Conservation (phyloP, 2,888 invertebrate species). For the Dasysyrphus tricinctus region DNA sequence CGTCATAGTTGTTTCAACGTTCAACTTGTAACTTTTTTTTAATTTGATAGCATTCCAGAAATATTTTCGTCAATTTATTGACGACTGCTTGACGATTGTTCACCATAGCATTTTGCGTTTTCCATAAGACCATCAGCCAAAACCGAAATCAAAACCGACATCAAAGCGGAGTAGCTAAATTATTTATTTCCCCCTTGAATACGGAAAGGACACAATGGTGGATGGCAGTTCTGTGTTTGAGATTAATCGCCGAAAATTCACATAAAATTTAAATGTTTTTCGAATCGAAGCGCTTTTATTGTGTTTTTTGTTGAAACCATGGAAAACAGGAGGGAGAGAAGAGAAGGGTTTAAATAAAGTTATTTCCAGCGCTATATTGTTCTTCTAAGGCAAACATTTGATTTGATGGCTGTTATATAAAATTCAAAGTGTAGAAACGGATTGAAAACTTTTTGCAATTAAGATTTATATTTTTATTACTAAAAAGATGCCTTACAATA, state of each 20-base stretch:
- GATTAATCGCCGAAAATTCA: slow-evolving; percentile 28
- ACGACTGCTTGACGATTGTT: slow-evolving; percentile 22
- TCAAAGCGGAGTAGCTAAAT: slow-evolving; percentile 22
- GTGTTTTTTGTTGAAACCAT: neutral
- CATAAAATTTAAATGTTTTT: slow-evolving; percentile 28
- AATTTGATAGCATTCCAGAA: slow-evolving; percentile 12
- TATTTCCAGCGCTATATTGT: neutral
- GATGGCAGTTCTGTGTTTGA: slow-evolving; percentile 8
- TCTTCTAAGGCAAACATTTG: neutral
- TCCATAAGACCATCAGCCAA: neutral
- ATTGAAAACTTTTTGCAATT: slow-evolving; percentile 8
- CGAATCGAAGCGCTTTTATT: slow-evolving; percentile 16
- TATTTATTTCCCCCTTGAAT: slow-evolving; percentile 12
- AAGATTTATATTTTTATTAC: neutral
- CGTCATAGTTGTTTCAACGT: slow-evolving; percentile 46
- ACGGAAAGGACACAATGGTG: neutral
- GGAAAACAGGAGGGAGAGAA: neutral
- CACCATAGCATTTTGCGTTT: slow-evolving; percentile 2
- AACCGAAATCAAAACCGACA: slow-evolving; percentile 5
- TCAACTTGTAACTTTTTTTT: neutral
- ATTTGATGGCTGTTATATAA: neutral
- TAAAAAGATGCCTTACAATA: neutral
- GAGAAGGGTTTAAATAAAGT: neutral
- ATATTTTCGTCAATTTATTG: slow-evolving; percentile 36
- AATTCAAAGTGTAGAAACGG: neutral